These are phyloP conservation scores for Lasioglossum villosulum DNA, from an alignment of 2,888 invertebrate genomes.

Conservation along the genomic window DNA sequence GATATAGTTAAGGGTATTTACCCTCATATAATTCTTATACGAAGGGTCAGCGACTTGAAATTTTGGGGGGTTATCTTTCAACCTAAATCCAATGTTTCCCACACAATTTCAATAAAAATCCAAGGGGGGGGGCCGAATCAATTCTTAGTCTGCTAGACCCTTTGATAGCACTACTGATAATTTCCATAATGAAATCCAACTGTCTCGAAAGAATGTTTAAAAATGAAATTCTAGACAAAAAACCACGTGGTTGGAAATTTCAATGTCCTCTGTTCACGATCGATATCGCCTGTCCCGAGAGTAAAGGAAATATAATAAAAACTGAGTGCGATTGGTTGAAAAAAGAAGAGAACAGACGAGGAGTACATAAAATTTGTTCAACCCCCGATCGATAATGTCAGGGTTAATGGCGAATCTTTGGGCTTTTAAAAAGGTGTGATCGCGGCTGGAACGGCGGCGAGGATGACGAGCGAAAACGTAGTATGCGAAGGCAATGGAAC, in stretches of 20 bases:
- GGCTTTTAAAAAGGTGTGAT: not conserved
- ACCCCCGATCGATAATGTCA: not conserved
- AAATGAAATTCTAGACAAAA: not conserved
- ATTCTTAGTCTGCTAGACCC: no score
- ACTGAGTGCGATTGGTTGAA: not conserved
- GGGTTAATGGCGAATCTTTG: not conserved
- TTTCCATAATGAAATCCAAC: no score
- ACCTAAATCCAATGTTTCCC: no score
- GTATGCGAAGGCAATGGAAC: not conserved
- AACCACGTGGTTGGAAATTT: not conserved
- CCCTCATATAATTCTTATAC: no score
- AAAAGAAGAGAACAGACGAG: not conserved
- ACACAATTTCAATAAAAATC: no score
- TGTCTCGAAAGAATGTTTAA: no score
- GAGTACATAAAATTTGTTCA: not conserved
- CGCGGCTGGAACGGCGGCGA: not conserved
- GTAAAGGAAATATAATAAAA: not conserved
- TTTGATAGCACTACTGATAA: no score
- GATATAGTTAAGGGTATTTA: no score
- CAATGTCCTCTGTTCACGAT: not conserved
- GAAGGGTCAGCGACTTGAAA: no score
- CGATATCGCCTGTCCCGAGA: not conserved
- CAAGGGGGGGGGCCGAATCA: no score
- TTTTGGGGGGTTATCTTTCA: no score
- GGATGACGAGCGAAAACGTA: not conserved